These are phyloP conservation scores for Corynorhinus townsendii DNA, from an alignment of 2,113 vertebrate species.

Conservation along the genomic window DNA sequence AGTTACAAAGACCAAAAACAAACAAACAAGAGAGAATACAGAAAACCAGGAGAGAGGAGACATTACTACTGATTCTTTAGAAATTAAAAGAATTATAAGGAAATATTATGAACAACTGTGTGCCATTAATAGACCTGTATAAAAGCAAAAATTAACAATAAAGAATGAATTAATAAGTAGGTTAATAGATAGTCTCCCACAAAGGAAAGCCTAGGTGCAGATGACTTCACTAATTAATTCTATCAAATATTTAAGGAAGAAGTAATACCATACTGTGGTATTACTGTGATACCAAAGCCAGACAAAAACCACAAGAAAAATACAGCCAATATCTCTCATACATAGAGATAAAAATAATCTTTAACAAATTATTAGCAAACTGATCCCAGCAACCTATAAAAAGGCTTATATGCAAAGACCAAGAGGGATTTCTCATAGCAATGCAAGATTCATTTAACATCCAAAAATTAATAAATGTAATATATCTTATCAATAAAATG, in stretches of 20 bases:
- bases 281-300: background rate
- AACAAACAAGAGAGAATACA: background rate
- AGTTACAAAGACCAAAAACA: background rate
- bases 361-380: background rate
- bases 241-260: background rate
- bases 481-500: background rate
- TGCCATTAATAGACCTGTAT: background rate
- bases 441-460: background rate
- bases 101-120: background rate
- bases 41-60: background rate
- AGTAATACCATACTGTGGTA: background rate
- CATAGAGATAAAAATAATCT: background rate
- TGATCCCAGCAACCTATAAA: background rate
- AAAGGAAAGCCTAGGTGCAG: background rate
- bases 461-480: background rate
- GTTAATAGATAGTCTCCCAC: background rate
- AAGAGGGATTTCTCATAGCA: background rate
- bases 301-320: background rate
- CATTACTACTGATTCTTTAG: background rate
- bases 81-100: background rate
- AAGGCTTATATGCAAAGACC: background rate
- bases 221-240: background rate
- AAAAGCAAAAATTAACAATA: background rate
- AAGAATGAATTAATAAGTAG: background rate
- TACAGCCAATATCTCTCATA: background rate